Conservation (phyloP, 2,797 vertebrate species). For the Atherinosoma microstoma region DNA sequence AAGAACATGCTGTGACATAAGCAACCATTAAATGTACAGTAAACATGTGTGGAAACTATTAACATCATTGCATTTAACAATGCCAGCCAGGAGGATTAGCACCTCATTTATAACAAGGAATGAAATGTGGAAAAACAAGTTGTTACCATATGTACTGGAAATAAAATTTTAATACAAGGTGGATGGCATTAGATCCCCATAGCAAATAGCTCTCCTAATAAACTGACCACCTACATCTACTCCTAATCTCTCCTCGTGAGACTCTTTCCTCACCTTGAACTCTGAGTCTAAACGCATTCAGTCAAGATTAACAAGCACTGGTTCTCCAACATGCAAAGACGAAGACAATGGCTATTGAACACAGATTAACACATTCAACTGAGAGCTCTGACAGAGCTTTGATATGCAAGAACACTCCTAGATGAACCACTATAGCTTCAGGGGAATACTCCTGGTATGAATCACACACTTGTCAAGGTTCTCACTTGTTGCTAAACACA, state of each 20-base stretch:
- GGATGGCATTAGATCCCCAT: not conserved
- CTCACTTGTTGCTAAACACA: conserved; percentile 42
- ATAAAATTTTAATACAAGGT: conserved; percentile 15
- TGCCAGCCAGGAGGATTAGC: conserved; percentile 37
- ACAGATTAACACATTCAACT: conserved; percentile 53
- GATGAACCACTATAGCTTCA: conserved; percentile 51
- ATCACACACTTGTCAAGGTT: conserved; percentile 64
- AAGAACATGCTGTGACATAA: not conserved
- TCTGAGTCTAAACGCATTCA: conserved; percentile 43
- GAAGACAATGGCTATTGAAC: conserved; percentile 61
- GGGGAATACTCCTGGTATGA: conserved; percentile 71
- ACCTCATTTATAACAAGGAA: conserved; percentile 36
- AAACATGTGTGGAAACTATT: not conserved
- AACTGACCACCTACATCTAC: conserved; percentile 45
- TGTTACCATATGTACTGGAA: conserved; percentile 21
- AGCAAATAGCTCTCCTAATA: conserved; percentile 13
- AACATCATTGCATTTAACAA: conserved; percentile 19
- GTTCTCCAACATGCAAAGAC: conserved; percentile 32
- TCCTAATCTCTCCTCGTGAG: conserved; percentile 30
- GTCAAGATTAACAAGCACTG: conserved; percentile 39
- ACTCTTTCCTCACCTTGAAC: conserved; percentile 42
- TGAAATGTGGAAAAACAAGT: conserved; percentile 41
- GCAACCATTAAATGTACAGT: not conserved
- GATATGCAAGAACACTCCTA: conserved; percentile 30
- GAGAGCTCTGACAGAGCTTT: conserved; percentile 45